Conservation (phyloP, 2,797 vertebrate genomes). For the Syndactyla subalaris region DNA sequence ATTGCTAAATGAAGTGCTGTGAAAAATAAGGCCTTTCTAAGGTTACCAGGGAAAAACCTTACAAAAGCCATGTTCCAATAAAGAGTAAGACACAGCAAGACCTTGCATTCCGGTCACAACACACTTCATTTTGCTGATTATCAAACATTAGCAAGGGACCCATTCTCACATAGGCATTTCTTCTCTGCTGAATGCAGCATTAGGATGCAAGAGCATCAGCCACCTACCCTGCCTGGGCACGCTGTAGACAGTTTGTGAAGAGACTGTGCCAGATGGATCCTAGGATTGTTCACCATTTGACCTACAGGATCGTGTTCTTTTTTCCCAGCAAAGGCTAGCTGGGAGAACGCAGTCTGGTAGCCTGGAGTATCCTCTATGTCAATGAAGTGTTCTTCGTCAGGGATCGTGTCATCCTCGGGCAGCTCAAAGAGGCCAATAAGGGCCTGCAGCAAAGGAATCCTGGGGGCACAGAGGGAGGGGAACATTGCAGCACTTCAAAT, state of each 20-base stretch:
- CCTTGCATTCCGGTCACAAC: neutral
- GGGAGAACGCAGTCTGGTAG: conserved; percentile 98
- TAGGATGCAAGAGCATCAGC: neutral
- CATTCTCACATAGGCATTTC: neutral
- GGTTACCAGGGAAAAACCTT: neutral
- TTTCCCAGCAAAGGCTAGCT: conserved; percentile 95
- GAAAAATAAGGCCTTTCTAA: neutral
- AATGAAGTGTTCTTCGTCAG: conserved; percentile 98
- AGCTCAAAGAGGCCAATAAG: conserved; percentile 97
- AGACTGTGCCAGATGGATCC: conserved; percentile 94
- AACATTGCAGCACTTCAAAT: neutral
- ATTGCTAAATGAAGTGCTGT: neutral
- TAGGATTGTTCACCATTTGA: conserved; percentile 91
- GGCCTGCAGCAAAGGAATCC: conserved; percentile 93
- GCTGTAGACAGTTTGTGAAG: conserved; percentile 96
- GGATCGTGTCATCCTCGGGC: conserved; percentile 96
- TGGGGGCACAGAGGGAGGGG: conserved; percentile 34
- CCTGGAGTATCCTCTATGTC: conserved; percentile 98
- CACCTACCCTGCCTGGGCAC: conserved; percentile 92
- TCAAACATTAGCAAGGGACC: neutral
- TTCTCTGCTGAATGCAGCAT: neutral
- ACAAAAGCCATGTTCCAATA: neutral
- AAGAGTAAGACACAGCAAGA: neutral
- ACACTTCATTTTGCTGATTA: neutral
- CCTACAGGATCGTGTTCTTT: conserved; percentile 97